Evolutionary conservation across 2,888 invertebrate genomes (phyloP), one percentile per base, ranked within the genome.

Genomic region (Prostheceraeus crozeri): DNA sequence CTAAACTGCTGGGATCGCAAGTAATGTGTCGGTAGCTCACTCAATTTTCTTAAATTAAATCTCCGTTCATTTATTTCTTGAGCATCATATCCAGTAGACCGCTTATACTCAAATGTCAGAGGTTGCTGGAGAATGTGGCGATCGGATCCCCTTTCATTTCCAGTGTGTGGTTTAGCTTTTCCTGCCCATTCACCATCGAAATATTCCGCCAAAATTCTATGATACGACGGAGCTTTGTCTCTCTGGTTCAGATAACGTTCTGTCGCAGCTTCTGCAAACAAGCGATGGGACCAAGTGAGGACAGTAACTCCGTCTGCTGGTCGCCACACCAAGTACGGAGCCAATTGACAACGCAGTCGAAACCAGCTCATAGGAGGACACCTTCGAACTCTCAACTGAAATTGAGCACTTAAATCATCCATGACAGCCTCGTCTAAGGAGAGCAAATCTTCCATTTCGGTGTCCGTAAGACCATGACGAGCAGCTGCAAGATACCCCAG

Each of bases 11-110:
- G 79, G 73, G 71, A 67, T 67, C 83, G 82, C 72, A 83, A 82
- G 72, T 83, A 82, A 70, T 87, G 86, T 77, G 82, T 85, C 46
- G 89, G 87, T 52, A 88, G 79, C 76, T 89, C 88, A 72, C 85
- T 85, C 63, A 87, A 80, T 77, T 85, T 85, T 69, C 88, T 80
- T 51, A 83, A 81, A 77, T 88, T 87, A 76, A 84, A 85, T 21
- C 28, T 16, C 3, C 25, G 4, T 3, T 46, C 28, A n/a, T n/a
- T n/a, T n/a, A n/a, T n/a, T n/a, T n/a, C n/a, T 40, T 40, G 16
- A 4, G 6, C 4, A 8, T 30, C 27, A n/a, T 35, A 55, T 19
- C 36, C 36, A 16, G 36, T 16, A 16, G 36, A 23, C 36, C 21
- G 19, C 11, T 55, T 10, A 16, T 14, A 14, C n/a, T 69, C 67